Evolutionary conservation across 2,113 vertebrate genomes (phyloP), one percentile per base, ranked within the genome.

Genomic region (Ascaphus truei): DNA sequence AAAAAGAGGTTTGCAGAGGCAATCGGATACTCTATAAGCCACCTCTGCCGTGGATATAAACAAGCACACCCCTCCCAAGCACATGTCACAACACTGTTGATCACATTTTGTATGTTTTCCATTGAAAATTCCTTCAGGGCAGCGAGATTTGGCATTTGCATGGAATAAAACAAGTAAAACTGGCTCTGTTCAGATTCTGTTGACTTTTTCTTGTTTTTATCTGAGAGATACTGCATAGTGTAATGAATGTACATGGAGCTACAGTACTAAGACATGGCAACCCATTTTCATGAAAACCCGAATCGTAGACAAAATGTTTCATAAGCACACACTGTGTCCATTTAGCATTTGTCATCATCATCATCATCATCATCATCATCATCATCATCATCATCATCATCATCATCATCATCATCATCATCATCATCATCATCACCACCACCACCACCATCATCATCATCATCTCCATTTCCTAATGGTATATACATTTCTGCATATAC

Each of bases 91-190:
- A 66, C 41, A 68, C 10, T 55, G 15, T 15, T 59, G 41, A 36
- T 59, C 23, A 50, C 39, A 30, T 43, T 41, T n/a, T 67, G 7
- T 27, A 20, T 20, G 3, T 26, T 58, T 68, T 68, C 22, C 4
- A 43, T 36, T 15, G 9, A 18, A 27, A 68, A 59, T 22, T 36
- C 41, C 65, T 68, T 26, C 10, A 68, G 65, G 65, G 53, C 55
- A 58, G 10, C 18, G 18, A 20, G n/a, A 58, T 34, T 68, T 68
- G 65, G 65, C 55, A 68, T 58, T 57, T 58, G 9, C 13, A 34
- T 50, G 29, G 65, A 16, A 58, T 7, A 48, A 2, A 43, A 68
- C 65, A 68, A 33, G 65, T 59, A 68, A 59, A 68, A 68, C 65
- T 50, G 12, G 65, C 55, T 68, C 2, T 7, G 12, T 25, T 4